A percentile compares a stretch with the other conserved stretches of the same genome.
Evolutionary conservation across 1,140 invertebrate genomes (phyloP).

Genomic region (Ips nitidus): DNA sequence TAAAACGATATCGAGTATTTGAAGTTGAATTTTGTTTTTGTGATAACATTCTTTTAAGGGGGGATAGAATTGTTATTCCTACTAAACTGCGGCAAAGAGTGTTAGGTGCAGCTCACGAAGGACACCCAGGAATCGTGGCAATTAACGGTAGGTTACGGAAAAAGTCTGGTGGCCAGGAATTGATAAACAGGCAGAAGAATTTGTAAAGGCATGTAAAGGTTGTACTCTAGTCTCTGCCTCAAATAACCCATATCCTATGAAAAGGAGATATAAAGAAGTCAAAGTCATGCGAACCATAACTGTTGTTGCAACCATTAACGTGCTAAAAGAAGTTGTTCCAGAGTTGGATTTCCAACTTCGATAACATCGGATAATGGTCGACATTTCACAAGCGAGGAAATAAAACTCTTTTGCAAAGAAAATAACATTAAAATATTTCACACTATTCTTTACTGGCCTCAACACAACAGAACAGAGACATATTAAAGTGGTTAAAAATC

Average conservation of each 20-base stretch:
- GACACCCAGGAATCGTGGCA: no score
- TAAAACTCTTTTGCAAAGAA: conserved; percentile 17
- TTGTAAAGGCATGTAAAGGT: conserved; percentile 52
- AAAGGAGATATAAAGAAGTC: conserved; percentile 34
- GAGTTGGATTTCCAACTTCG: conserved; percentile 31
- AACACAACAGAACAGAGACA: conserved; percentile 41
- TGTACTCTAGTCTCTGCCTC: conserved; percentile 49
- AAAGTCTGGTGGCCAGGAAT: conserved; percentile 59
- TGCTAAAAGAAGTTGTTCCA: conserved; percentile 27
- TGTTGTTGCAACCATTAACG: background rate
- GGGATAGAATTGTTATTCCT: no score
- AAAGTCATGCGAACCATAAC: conserved; percentile 17
- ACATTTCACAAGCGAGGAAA: conserved; percentile 33
- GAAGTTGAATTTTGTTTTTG: conserved; percentile 6
- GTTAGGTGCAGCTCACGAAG: conserved; percentile 56
- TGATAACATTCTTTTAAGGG: no score
- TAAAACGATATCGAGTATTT: no score
- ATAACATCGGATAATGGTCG: conserved; percentile 35
- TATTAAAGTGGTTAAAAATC: conserved; percentile 46
- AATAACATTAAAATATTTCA: conserved; percentile 6
- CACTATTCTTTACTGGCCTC: conserved; percentile 36
- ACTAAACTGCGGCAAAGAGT: no score
- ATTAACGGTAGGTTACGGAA: conserved; percentile 48
- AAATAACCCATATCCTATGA: conserved; percentile 41
- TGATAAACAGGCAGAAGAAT: conserved; percentile 54